phyloP scores from a whole-genome alignment of 2,888 invertebrate species.

The Auanema freiburgensis region DNA sequence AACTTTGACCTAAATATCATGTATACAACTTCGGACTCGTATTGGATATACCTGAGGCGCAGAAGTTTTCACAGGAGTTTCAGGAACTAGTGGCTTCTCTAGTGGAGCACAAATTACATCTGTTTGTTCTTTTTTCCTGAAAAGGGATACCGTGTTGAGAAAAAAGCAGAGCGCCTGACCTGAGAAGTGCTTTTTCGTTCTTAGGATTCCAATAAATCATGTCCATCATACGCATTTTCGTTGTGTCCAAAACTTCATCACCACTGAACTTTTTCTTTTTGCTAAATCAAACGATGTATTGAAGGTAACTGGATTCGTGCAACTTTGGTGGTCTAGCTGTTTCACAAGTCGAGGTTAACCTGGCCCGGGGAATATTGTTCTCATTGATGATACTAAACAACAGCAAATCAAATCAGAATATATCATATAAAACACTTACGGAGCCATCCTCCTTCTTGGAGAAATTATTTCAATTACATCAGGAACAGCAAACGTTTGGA shows the following conservation, averaged over 20 bases:
- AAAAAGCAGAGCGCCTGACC: conserved; percentile 23
- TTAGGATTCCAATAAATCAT: conserved; percentile 53
- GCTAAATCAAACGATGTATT: background rate
- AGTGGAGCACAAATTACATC: conserved; percentile 6
- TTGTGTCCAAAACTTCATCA: conserved; percentile 37
- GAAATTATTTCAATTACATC: no score
- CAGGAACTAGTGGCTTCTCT: background rate
- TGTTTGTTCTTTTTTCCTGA: conserved; percentile 8
- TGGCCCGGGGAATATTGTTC: no score
- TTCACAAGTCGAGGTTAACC: no score
- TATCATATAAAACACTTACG: no score
- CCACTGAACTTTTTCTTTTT: conserved; percentile 16
- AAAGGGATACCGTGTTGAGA: background rate
- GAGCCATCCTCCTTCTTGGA: no score
- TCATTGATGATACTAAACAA: no score
- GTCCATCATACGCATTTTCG: conserved; percentile 49
- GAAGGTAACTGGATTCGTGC: no score
- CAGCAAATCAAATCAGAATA: no score
- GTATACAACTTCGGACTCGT: background rate
- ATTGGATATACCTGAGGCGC: conserved; percentile 24
- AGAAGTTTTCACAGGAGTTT: conserved; percentile 10
- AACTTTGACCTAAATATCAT: conserved; percentile 44
- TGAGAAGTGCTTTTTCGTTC: conserved; percentile 45
- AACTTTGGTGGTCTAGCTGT: no score
- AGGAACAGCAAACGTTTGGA: no score